Conservation (phyloP, 2,797 vertebrate genomes). For the Echiichthys vipera region DNA sequence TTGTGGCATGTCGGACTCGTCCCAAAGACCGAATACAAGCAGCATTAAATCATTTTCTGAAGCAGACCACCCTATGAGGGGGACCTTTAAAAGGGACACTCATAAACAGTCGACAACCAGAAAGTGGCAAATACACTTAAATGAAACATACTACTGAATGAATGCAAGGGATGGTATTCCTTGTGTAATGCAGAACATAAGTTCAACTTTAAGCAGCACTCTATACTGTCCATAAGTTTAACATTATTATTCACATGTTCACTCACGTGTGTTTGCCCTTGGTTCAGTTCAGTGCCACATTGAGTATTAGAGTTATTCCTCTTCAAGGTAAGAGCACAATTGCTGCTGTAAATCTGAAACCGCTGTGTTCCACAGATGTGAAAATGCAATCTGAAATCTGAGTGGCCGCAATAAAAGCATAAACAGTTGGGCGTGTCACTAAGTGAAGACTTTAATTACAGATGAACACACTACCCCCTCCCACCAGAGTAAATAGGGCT, state of each 20-base stretch:
- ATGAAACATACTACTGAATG: background rate
- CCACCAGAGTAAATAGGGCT: constrained; percentile 52
- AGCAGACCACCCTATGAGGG: constrained; percentile 58
- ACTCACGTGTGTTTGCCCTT: background rate
- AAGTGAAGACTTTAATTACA: constrained; percentile 73
- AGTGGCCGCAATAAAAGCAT: constrained; percentile 37
- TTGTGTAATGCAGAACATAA: background rate
- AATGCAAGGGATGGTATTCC: background rate
- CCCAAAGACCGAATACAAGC: constrained; percentile 52
- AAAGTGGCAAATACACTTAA: constrained; percentile 22
- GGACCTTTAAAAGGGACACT: constrained; percentile 30
- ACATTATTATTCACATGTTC: background rate
- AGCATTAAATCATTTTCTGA: constrained; percentile 68
- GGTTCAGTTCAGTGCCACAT: background rate
- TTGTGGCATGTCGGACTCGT: constrained; percentile 33
- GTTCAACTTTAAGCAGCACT: background rate
- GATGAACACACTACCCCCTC: constrained; percentile 65
- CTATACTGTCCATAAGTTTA: background rate
- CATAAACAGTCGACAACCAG: constrained; percentile 24
- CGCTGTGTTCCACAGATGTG: constrained; percentile 15
- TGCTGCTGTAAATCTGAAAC: background rate
- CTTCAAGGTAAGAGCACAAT: background rate
- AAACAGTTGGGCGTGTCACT: constrained; percentile 64
- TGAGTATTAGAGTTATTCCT: background rate
- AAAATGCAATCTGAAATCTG: constrained; percentile 25